Conservation (phyloP, 2,888 invertebrate genomes). For the Amaurobius ferox region DNA sequence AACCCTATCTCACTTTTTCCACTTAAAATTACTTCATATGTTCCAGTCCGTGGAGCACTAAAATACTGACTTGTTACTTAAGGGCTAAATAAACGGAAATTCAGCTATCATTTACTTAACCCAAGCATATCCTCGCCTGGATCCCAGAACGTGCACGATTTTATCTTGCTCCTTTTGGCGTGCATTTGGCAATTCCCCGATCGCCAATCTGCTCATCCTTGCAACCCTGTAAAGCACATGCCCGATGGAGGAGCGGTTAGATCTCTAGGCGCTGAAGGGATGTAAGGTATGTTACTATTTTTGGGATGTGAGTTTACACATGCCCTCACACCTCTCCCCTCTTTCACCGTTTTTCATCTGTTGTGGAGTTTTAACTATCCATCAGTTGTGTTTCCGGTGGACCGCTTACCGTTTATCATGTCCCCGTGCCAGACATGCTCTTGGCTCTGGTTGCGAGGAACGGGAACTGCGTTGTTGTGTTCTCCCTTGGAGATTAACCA, state of each 20-base stretch:
- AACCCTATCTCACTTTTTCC: no score
- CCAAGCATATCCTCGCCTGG: conserved; percentile 9
- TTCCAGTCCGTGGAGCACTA: no score
- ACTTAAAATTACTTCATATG: no score
- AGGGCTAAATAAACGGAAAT: conserved; percentile 6
- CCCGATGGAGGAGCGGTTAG: conserved; percentile 58
- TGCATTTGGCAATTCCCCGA: not conserved
- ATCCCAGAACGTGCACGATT: not conserved
- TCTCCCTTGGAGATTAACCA: not conserved
- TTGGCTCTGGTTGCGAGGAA: not conserved
- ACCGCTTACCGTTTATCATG: not conserved
- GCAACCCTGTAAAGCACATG: conserved; percentile 63
- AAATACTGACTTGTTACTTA: no score
- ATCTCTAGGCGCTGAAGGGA: conserved; percentile 60
- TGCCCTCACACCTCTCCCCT: conserved; percentile 22
- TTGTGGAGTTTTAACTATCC: conserved; percentile 11
- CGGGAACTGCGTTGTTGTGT: not conserved
- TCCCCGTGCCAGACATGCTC: not conserved
- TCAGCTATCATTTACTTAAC: conserved; percentile 5
- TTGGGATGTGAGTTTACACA: conserved; percentile 51
- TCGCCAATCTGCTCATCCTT: conserved; percentile 13
- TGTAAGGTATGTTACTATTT: conserved; percentile 69
- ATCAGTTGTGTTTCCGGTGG: conserved; percentile 12
- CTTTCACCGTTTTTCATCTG: conserved; percentile 12
- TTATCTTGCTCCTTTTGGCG: conserved; percentile 26